Evolutionary conservation across 2,888 invertebrate genomes (phyloP).

Genomic region (Dolomedes plantarius): DNA sequence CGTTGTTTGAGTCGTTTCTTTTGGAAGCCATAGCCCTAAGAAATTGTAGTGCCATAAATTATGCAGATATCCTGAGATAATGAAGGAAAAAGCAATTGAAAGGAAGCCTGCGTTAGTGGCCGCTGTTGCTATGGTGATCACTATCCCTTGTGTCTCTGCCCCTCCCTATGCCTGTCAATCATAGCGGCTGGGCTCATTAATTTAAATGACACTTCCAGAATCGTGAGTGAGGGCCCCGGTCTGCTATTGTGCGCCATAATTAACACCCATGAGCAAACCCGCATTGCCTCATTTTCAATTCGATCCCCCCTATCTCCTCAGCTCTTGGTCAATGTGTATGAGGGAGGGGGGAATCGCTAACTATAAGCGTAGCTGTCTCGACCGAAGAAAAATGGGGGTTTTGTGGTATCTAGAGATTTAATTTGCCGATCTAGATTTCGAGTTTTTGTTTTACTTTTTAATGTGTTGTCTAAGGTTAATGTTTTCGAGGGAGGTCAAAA

Average conservation of each 20-base stretch:
- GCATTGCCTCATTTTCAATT: conserved; percentile 65
- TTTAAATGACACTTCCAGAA: conserved; percentile 70
- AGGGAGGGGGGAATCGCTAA: neutral
- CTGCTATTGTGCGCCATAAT: conserved; percentile 56
- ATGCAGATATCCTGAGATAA: conserved; percentile 69
- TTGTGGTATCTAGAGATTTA: neutral
- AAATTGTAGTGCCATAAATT: conserved; percentile 66
- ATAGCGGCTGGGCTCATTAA: conserved; percentile 66
- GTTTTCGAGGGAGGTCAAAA: neutral
- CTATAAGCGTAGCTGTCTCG: conserved; percentile 3
- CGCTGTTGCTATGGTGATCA: conserved; percentile 59
- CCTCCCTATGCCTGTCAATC: conserved; percentile 66
- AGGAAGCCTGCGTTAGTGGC: conserved; percentile 62
- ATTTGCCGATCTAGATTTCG: neutral
- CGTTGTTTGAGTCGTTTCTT: too few relatives aligned
- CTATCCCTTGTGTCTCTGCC: conserved; percentile 59
- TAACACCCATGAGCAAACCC: conserved; percentile 62
- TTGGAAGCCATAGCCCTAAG: conserved; percentile 22
- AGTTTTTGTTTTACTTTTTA: neutral
- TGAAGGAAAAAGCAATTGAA: conserved; percentile 68
- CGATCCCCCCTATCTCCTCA: conserved; percentile 16
- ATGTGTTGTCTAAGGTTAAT: neutral
- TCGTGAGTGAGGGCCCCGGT: conserved; percentile 40
- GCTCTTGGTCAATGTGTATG: conserved; percentile 26
- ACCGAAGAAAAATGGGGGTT: neutral